phyloP scores from a whole-genome alignment of 1,140 invertebrate species.

The Hestina assimilis region DNA sequence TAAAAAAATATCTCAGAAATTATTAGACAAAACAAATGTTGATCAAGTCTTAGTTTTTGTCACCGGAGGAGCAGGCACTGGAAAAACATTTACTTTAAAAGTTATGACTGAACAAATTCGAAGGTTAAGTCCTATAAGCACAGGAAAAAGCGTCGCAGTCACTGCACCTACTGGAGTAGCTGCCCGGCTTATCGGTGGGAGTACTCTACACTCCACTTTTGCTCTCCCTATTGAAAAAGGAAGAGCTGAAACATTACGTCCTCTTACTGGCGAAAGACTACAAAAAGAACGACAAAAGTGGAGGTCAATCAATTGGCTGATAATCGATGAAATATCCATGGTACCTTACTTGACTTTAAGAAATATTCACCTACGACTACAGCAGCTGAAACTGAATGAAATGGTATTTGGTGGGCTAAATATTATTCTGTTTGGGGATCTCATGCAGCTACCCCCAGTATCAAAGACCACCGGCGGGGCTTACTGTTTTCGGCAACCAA shows the following conservation, averaged over 20 bases:
- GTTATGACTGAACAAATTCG: constrained; percentile 34
- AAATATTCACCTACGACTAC: constrained; percentile 28
- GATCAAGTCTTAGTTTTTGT: constrained; percentile 20
- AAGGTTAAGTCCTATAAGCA: constrained; percentile 30
- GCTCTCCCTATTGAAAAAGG: constrained; percentile 33
- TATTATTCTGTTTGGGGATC: constrained; percentile 36
- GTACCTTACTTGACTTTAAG: constrained; percentile 32
- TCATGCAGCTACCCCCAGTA: constrained; percentile 34
- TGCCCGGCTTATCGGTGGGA: constrained; percentile 33
- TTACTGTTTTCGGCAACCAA: constrained; percentile 33
- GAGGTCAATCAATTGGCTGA: constrained; percentile 31
- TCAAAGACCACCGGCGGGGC: too few relatives aligned
- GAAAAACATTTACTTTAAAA: constrained; percentile 34
- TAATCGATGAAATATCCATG: constrained; percentile 40
- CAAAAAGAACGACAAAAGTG: constrained; percentile 29
- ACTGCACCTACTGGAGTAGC: constrained; percentile 35
- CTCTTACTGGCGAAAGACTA: constrained; percentile 22
- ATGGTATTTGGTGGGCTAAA: constrained; percentile 29
- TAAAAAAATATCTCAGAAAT: too few relatives aligned
- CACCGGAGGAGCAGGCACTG: constrained; percentile 33
- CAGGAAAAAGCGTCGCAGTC: constrained; percentile 34
- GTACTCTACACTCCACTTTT: constrained; percentile 29
- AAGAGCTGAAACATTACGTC: constrained; percentile 22
- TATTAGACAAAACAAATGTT: too few relatives aligned
- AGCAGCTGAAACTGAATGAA: constrained; percentile 33